Conservation (phyloP, 2,113 vertebrate species). For the Nyctibius bracteatus region DNA sequence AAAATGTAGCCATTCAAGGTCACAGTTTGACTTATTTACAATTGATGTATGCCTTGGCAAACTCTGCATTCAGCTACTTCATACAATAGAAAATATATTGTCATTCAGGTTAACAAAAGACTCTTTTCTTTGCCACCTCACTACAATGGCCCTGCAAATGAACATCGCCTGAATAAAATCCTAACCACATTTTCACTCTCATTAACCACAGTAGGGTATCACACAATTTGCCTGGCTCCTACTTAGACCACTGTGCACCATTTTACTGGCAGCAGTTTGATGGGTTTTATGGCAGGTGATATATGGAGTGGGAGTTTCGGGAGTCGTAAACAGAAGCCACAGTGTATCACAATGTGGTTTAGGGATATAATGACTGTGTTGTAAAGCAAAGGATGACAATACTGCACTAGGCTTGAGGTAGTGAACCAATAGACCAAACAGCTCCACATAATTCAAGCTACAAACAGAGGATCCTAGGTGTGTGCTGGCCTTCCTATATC, state of each 20-base stretch:
- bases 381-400: slow-evolving; percentile 84
- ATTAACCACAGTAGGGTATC: slow-evolving; percentile 86
- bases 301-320: slow-evolving; percentile 85
- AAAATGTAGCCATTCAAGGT: slow-evolving; percentile 73
- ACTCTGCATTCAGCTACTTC: slow-evolving; percentile 62
- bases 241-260: slow-evolving; percentile 80
- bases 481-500: slow-evolving; percentile 37
- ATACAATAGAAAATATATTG: slow-evolving; percentile 79
- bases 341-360: slow-evolving; percentile 85
- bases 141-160: slow-evolving; percentile 81
- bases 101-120: slow-evolving; percentile 80
- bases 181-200: slow-evolving; percentile 86
- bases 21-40: slow-evolving; percentile 80
- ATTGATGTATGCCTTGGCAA: slow-evolving; percentile 77
- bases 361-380: slow-evolving; percentile 85
- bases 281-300: slow-evolving; percentile 87
- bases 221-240: slow-evolving; percentile 83
- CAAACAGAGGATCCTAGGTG: slow-evolving; percentile 59
- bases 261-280: slow-evolving; percentile 84
- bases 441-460: slow-evolving; percentile 74
- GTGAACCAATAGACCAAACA: slow-evolving; percentile 80
- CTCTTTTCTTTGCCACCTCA: slow-evolving; percentile 76
- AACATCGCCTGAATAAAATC: slow-evolving; percentile 82
- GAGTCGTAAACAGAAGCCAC: slow-evolving; percentile 84
- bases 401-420: slow-evolving; percentile 74